Conservation (phyloP, 2,113 vertebrate genomes). For the Oreotrochilus melanogaster region DNA sequence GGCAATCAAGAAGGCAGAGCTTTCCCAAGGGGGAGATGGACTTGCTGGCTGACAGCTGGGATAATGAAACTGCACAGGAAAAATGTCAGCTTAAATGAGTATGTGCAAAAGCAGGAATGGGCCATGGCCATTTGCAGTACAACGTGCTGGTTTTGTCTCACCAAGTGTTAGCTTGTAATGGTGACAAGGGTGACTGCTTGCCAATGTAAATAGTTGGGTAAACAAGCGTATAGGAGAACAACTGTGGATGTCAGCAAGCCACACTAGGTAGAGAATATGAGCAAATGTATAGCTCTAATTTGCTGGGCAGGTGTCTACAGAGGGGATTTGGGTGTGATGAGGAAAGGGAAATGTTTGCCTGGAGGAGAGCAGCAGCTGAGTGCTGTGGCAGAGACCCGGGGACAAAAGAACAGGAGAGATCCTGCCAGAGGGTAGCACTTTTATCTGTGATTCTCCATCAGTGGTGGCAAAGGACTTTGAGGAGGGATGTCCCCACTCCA, state of each 20-base stretch:
- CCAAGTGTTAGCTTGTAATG: neutral
- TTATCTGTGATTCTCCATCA: fast-evolving
- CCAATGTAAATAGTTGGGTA: constrained; percentile 4
- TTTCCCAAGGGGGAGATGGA: neutral
- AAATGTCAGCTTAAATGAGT: constrained; percentile 21
- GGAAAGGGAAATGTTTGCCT: constrained; percentile 16
- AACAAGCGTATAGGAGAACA: neutral
- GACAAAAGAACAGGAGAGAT: neutral
- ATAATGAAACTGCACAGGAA: constrained; percentile 21
- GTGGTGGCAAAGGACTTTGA: fast-evolving
- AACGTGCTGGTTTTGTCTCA: neutral
- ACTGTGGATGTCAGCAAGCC: neutral
- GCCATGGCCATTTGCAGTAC: neutral
- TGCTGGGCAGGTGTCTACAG: neutral
- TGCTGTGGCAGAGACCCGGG: fast-evolving
- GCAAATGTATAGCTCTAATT: constrained; percentile 2
- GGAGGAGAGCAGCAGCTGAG: neutral
- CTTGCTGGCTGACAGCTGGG: neutral
- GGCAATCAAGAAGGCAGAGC: neutral
- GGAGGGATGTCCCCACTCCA: fast-evolving
- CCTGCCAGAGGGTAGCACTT: neutral
- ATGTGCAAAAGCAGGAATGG: neutral
- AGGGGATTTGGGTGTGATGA: neutral
- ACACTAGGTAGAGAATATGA: neutral
- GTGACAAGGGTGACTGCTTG: neutral